Evolutionary conservation across 2,113 vertebrate species (phyloP).

Genomic region (Arenaria interpres): DNA sequence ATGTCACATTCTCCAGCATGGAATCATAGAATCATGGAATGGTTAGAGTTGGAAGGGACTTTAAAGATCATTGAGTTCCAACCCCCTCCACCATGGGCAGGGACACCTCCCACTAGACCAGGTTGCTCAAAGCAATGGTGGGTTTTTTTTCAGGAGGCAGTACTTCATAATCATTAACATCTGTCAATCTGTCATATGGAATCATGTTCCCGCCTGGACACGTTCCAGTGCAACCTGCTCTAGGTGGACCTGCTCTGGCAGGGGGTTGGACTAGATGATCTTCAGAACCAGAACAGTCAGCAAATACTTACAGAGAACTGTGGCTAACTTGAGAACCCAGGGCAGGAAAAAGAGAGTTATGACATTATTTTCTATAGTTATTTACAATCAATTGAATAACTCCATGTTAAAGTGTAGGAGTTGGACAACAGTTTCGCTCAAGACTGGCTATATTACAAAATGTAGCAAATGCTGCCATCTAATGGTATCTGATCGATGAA

Average conservation of each 20-base stretch:
- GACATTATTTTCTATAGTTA: not conserved
- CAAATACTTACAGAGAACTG: not conserved
- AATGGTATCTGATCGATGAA: not conserved
- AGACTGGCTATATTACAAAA: not conserved
- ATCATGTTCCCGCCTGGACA: no score
- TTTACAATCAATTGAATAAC: not conserved
- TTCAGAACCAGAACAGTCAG: not conserved
- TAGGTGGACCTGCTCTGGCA: no score
- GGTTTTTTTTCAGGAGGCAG: not conserved
- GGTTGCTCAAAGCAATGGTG: not conserved
- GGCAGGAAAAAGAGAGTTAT: not conserved
- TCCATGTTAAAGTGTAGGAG: accelerated
- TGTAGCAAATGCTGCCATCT: conserved; percentile 57
- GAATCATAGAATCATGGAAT: no score
- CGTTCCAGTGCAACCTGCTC: no score
- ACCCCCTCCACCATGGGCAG: no score
- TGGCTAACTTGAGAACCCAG: not conserved
- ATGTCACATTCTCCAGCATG: not conserved
- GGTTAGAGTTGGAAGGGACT: not conserved
- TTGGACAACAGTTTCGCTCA: not conserved
- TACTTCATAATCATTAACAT: not conserved
- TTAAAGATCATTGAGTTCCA: no score
- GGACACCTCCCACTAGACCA: no score
- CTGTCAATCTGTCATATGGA: not conserved
- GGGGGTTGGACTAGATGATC: no score